These are phyloP conservation scores for Myxocyprinus asiaticus DNA, from an alignment of 2,113 vertebrate genomes.

Conservation along the genomic window DNA sequence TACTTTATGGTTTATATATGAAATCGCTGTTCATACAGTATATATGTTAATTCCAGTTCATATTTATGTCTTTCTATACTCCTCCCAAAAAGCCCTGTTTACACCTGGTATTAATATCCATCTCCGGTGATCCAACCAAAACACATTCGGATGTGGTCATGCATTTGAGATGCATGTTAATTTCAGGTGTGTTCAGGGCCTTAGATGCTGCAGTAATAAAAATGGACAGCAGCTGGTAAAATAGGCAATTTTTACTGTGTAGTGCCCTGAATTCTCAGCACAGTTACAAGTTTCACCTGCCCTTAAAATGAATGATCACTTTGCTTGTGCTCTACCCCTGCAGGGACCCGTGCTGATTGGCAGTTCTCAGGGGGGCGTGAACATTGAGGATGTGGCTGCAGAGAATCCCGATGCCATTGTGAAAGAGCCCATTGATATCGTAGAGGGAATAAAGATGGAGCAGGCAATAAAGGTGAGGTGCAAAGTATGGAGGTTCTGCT, in stretches of 20 bases:
- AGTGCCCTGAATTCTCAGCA: background rate
- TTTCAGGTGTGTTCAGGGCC: too few species aligned
- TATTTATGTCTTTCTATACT: too few species aligned
- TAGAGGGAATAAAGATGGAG: slow-evolving; percentile 92
- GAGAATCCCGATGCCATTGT: slow-evolving; percentile 95
- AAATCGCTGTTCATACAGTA: too few species aligned
- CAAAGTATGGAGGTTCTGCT: background rate
- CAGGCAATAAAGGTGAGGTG: slow-evolving; percentile 82
- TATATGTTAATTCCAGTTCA: too few species aligned
- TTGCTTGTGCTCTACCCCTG: background rate
- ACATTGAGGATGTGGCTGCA: slow-evolving; percentile 95
- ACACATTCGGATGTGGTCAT: too few species aligned
- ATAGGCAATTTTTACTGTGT: background rate
- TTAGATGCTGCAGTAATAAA: background rate
- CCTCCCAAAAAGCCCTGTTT: too few species aligned
- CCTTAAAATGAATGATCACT: background rate
- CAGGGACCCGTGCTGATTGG: slow-evolving; percentile 94
- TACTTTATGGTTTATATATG: background rate
- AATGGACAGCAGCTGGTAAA: slow-evolving; percentile 36
- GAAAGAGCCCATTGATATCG: slow-evolving; percentile 93
- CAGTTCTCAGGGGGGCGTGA: slow-evolving; percentile 95
- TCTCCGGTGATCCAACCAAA: too few species aligned
- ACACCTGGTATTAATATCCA: too few species aligned
- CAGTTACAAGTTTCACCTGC: slow-evolving; percentile 4
- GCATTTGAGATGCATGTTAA: too few species aligned